These are phyloP conservation scores for Schlechtendalia chinensis DNA, from an alignment of 1,140 invertebrate genomes.

Conservation along the genomic window DNA sequence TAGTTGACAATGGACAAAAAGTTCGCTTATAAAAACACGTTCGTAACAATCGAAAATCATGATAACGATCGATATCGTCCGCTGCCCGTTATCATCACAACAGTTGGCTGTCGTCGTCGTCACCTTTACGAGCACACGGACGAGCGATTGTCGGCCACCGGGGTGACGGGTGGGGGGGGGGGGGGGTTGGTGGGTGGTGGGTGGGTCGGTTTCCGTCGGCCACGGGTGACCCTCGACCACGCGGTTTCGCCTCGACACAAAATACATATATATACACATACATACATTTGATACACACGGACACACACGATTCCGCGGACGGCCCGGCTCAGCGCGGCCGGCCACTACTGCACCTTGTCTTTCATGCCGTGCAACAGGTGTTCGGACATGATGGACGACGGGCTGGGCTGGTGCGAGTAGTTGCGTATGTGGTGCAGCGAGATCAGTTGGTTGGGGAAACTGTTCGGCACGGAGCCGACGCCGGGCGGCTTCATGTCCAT, in stretches of 20 bases:
- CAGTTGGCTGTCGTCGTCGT: not conserved
- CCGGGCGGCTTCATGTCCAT: constrained; percentile 57
- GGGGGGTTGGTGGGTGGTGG: no score
- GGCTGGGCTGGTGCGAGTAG: constrained; percentile 83
- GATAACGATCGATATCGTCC: not conserved
- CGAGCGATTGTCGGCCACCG: no score
- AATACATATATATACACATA: not conserved
- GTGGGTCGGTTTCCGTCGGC: no score
- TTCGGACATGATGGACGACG: constrained; percentile 53
- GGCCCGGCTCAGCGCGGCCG: no score
- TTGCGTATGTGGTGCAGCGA: constrained; percentile 95
- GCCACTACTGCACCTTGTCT: constrained; percentile 49
- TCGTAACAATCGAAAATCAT: constrained; percentile 1
- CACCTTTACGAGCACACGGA: no score
- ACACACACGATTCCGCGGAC: no score
- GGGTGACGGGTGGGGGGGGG: no score
- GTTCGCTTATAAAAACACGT: constrained; percentile 15
- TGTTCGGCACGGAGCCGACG: constrained; percentile 64
- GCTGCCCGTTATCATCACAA: not conserved
- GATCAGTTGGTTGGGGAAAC: constrained; percentile 91
- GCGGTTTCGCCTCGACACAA: no score
- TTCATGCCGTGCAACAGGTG: constrained; percentile 54
- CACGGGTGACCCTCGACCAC: no score
- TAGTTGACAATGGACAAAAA: constrained; percentile 35
- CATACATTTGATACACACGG: not conserved